These are phyloP conservation scores for Eucera pruinosa DNA, from an alignment of 2,888 invertebrate genomes.

Conservation along the genomic window DNA sequence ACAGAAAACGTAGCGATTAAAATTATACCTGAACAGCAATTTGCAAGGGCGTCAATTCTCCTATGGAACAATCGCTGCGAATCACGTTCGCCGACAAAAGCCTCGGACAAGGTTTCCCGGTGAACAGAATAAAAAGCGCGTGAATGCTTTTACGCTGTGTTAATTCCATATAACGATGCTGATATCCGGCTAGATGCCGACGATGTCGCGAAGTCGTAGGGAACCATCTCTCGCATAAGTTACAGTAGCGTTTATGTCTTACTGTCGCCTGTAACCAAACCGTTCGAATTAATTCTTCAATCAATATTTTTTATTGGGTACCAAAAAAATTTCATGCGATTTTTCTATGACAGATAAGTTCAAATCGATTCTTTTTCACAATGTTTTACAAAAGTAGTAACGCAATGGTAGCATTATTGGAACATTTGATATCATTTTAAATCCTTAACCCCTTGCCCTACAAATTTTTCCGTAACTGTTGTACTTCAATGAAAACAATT, in stretches of 20 bases:
- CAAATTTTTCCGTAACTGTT: no score
- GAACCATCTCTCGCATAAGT: slow-evolving; percentile 83
- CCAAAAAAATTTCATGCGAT: no score
- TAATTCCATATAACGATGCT: slow-evolving; percentile 82
- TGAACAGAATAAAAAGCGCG: slow-evolving; percentile 82
- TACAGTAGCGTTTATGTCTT: slow-evolving; percentile 82
- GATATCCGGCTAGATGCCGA: slow-evolving; percentile 81
- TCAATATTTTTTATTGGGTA: no score
- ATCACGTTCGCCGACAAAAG: slow-evolving; percentile 79
- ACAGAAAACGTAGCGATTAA: not conserved
- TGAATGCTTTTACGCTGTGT: slow-evolving; percentile 83
- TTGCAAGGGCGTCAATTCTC: slow-evolving; percentile 83
- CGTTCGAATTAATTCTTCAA: not conserved
- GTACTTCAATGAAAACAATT: no score
- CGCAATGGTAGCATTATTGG: no score
- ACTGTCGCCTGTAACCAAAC: slow-evolving; percentile 78
- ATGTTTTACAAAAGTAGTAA: no score
- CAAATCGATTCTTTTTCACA: no score
- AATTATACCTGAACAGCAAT: slow-evolving; percentile 82
- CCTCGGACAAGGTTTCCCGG: slow-evolving; percentile 82
- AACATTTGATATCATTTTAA: no score
- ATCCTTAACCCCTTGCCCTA: no score
- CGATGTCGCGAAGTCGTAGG: slow-evolving; percentile 80
- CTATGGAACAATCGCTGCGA: slow-evolving; percentile 78
- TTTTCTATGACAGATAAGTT: no score